Evolutionary conservation across 2,888 invertebrate genomes (phyloP).

Genomic region (Melinopterus prodromus): DNA sequence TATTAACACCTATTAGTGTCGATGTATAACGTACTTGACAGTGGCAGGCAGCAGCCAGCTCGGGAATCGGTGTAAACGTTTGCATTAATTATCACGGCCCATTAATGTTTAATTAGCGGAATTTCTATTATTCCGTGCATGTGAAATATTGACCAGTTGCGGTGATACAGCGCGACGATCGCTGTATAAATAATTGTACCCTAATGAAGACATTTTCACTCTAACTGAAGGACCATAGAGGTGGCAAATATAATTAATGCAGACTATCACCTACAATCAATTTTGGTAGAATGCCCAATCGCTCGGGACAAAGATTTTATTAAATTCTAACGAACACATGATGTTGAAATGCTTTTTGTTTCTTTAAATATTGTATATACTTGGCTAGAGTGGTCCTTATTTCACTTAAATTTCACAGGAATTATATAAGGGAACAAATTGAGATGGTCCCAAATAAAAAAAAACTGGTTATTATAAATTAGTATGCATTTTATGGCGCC

Average conservation of each 20-base stretch:
- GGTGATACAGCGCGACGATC: conserved; percentile 14
- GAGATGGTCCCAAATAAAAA: no score
- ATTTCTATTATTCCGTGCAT: conserved; percentile 22
- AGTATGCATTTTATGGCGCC: no score
- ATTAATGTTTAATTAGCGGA: conserved; percentile 26
- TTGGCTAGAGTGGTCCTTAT: no score
- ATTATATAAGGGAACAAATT: no score
- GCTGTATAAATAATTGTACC: conserved; percentile 7
- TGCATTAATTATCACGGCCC: conserved; percentile 21
- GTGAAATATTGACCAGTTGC: conserved; percentile 22
- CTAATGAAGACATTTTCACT: conserved; percentile 9
- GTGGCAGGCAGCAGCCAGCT: conserved; percentile 11
- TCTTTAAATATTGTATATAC: no score
- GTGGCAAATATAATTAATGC: conserved; percentile 16
- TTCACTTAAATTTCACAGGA: no score
- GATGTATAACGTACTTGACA: background rate
- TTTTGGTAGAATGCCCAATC: no score
- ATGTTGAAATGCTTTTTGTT: no score
- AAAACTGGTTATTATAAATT: no score
- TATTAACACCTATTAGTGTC: conserved; percentile 21
- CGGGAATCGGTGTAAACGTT: conserved; percentile 20
- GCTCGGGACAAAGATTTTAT: no score
- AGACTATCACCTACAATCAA: no score
- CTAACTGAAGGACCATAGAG: background rate
- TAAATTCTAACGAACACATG: no score